Evolutionary conservation across 1,140 invertebrate species (phyloP), one percentile per base, ranked within the genome.

Genomic region (Periplaneta americana): DNA sequence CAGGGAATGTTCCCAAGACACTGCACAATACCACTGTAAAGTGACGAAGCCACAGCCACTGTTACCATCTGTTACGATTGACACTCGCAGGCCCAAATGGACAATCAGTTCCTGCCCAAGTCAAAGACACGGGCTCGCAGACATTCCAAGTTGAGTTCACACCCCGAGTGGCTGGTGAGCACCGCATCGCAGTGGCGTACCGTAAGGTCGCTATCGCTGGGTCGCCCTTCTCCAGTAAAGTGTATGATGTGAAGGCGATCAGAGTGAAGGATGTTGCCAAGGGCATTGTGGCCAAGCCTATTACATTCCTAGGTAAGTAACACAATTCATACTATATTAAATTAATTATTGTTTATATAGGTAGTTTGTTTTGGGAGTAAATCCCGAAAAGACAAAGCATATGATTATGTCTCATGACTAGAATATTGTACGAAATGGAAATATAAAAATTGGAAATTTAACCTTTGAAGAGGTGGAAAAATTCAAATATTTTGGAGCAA

Each of bases 161-260:
- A 78, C 96, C 96, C 10, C 90, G 94, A 84, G 90, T 94, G 34
- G 96, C 96, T 79, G 97, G 97, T 57, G 97, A 99, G 87, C 97
- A 99, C 87, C 92, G 95, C 83, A 96, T 98, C 82, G 93, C 94
- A 85, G 95, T 98, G 48, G 94, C 92, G 74, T 94, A 96, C 83
- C 92, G 92, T 84, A 94, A 94, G 83, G 89, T 92, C 83, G 92
- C 95, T 2, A 94, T 97, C 78, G 92, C 93, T 34, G 96, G 96
- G 37, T 97, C 96, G 85, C 97, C 97, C 10, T 98, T 98, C 89
- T 93, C 95, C 83, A 96, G 96, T 83, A 98, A 98, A 91, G 96
- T 98, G 18, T 98, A 98, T 87, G 97, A 99, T 87, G 96, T 98
- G 2, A 93, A 94, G 82, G 96, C 97, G 80, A 99, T 99, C 83